Evolutionary conservation across 2,113 vertebrate genomes (phyloP).

Genomic region (Solea solea): DNA sequence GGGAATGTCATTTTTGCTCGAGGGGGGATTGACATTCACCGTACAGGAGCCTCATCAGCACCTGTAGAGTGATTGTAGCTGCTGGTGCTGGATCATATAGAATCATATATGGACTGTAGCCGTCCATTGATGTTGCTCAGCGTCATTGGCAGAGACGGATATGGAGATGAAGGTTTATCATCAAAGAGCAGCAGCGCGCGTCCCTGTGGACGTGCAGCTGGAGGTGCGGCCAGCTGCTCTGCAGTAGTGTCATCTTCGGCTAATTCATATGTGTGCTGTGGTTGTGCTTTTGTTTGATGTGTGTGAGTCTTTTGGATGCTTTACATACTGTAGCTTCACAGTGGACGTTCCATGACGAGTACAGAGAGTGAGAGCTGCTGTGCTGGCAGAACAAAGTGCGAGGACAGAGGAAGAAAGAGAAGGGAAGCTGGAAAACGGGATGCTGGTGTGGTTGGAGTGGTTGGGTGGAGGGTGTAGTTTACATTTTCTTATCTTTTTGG

Average conservation of each 20-base stretch:
- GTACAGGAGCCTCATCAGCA: too few species aligned
- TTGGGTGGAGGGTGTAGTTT: too few species aligned
- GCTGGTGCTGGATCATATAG: too few species aligned
- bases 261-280: constrained; percentile 6
- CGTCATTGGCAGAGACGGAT: not conserved
- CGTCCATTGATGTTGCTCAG: not conserved
- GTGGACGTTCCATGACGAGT: constrained; percentile 8
- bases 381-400: not conserved
- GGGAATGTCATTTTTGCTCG: too few species aligned
- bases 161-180: constrained; percentile 19
- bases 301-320: not conserved
- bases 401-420: not conserved
- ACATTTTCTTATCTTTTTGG: too few species aligned
- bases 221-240: not conserved
- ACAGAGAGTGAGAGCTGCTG: not conserved
- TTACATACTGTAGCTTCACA: not conserved
- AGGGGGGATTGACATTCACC: too few species aligned
- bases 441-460: not conserved
- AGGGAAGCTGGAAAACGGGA: not conserved
- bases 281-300: not conserved
- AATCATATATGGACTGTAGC: too few species aligned
- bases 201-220: constrained; percentile 11
- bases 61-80: too few species aligned
- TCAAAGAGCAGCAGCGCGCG: constrained; percentile 17
- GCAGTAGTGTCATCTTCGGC: not conserved